Conservation (phyloP, 2,797 vertebrate genomes). For the Bradypus variegatus region DNA sequence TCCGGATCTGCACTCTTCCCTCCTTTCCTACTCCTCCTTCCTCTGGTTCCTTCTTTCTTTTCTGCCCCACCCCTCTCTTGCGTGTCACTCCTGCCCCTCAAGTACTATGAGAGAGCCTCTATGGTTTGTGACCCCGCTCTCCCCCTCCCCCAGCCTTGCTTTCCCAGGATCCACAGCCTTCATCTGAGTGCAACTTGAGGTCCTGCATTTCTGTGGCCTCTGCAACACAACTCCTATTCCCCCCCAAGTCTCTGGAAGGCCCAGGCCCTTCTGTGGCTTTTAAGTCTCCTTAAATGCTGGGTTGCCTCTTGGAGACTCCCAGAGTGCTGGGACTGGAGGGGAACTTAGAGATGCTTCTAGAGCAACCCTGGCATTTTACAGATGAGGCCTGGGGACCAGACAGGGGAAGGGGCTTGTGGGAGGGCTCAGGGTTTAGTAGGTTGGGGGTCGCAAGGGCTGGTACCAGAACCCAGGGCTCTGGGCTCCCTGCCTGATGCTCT, state of each 20-base stretch:
- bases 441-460: background rate
- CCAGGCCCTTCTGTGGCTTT: constrained; percentile 4
- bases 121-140: background rate
- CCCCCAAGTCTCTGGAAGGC: constrained; percentile 39
- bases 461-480: background rate
- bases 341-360: background rate
- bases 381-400: background rate
- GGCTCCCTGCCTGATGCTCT: background rate
- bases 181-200: background rate
- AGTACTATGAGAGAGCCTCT: background rate
- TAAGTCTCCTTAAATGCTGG: constrained; percentile 2
- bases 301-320: background rate
- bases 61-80: constrained; percentile 23
- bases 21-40: background rate
- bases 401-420: background rate
- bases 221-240: constrained; percentile 49
- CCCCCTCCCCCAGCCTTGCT: background rate
- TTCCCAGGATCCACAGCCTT: background rate
- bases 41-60: constrained; percentile 13
- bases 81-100: constrained; percentile 7
- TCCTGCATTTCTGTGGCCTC: constrained; percentile 13
- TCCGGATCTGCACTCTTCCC: constrained; percentile 17
- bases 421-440: background rate
- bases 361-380: background rate
- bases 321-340: background rate